Conservation (phyloP, 2,113 vertebrate species). For the Phainopepla nitens region DNA sequence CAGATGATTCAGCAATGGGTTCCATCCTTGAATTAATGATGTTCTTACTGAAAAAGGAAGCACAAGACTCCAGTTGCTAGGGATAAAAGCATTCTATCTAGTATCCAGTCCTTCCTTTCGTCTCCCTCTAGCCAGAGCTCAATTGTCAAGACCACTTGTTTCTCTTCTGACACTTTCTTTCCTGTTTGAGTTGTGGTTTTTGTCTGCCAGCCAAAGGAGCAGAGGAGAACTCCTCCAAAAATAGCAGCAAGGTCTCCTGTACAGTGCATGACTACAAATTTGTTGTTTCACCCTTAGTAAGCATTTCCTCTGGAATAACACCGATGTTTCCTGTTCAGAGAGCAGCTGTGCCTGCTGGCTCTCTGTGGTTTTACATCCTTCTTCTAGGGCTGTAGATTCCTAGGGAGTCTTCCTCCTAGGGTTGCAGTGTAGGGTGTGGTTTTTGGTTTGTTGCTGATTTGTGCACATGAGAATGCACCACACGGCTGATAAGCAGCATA, state of each 20-base stretch:
- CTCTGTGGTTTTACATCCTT: background rate
- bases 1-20: conserved; percentile 55
- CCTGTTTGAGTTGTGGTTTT: background rate
- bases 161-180: background rate
- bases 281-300: background rate
- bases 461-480: background rate
- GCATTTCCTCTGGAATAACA: background rate
- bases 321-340: background rate
- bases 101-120: background rate
- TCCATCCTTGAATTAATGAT: conserved; percentile 35
- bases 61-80: background rate
- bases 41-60: conserved; percentile 56
- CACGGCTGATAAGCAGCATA: background rate
- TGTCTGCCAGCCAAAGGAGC: background rate
- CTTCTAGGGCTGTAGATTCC: background rate
- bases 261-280: background rate
- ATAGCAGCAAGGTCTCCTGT: background rate
- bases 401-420: background rate
- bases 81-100: background rate
- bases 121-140: background rate
- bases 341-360: background rate
- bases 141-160: background rate
- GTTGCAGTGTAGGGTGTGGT: background rate
- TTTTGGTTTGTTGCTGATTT: background rate
- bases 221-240: background rate